These are phyloP conservation scores for Dasypogon diadema DNA, from an alignment of 2,888 invertebrate species.

Conservation along the genomic window DNA sequence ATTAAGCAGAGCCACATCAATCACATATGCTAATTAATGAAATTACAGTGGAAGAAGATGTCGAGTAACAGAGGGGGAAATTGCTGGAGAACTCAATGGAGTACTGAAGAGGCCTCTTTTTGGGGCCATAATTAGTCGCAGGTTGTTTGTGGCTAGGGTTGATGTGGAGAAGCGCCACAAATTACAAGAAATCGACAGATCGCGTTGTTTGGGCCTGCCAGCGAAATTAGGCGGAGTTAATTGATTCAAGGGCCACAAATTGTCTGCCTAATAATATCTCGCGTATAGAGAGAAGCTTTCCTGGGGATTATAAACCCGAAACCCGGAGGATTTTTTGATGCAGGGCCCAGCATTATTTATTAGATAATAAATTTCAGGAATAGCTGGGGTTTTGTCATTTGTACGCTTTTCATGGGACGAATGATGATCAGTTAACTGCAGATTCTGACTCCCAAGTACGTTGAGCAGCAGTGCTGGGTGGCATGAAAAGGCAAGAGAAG, in stretches of 20 bases:
- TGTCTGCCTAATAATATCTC: neutral
- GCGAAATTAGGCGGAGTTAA: slow-evolving; percentile 16
- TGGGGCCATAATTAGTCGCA: neutral
- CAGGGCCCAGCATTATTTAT: too few species aligned
- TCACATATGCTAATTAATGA: slow-evolving; percentile 39
- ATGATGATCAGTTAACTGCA: too few species aligned
- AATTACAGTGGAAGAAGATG: slow-evolving; percentile 7
- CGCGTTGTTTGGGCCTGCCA: neutral
- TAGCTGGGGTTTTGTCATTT: too few species aligned
- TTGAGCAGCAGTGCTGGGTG: too few species aligned
- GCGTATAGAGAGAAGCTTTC: neutral
- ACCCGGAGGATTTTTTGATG: too few species aligned
- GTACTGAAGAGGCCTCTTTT: neutral
- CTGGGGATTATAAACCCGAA: too few species aligned
- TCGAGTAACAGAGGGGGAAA: neutral
- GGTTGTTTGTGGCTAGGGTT: neutral
- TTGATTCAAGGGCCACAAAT: slow-evolving; percentile 4
- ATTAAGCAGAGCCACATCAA: slow-evolving; percentile 39
- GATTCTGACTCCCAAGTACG: too few species aligned
- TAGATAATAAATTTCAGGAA: too few species aligned
- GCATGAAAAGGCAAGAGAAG: too few species aligned
- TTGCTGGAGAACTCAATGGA: neutral
- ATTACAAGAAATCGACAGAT: slow-evolving; percentile 12
- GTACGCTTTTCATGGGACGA: too few species aligned
- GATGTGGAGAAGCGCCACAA: neutral